Percentiles rank a stretch among this genome's conserved stretches.
Evolutionary conservation across 1,140 invertebrate species (phyloP).

Genomic region (Listronotus oregonensis): DNA sequence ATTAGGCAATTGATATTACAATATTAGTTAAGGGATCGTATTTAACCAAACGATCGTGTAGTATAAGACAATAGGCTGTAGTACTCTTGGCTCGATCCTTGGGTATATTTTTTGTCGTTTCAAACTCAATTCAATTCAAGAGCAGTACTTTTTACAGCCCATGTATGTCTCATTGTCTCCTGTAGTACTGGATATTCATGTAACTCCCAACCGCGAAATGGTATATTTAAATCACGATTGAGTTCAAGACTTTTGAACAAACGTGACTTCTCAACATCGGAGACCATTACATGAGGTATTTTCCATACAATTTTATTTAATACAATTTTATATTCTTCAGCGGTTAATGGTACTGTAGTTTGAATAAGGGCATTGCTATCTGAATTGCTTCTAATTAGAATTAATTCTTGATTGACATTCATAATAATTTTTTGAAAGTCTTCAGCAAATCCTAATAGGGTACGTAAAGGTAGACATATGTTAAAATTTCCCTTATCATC

Average conservation of each 20-base stretch:
- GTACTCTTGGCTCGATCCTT: too few relatives aligned
- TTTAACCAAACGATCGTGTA: conserved; percentile 3
- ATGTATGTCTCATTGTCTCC: conserved; percentile 30
- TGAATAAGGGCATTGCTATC: conserved; percentile 16
- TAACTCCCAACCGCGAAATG: conserved; percentile 47
- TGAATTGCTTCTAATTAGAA: conserved; percentile 8
- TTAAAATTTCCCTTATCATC: conserved; percentile 9
- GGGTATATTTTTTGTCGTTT: not conserved
- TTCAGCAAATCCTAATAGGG: conserved; percentile 16
- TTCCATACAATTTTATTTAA: conserved; percentile 20
- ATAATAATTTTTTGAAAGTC: conserved; percentile 20
- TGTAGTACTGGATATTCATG: conserved; percentile 48
- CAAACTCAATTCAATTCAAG: conserved; percentile 5
- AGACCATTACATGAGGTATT: conserved; percentile 1
- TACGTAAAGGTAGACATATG: conserved; percentile 14
- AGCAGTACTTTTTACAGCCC: conserved; percentile 35
- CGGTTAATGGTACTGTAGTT: not conserved
- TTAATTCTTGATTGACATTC: conserved; percentile 17
- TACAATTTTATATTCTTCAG: conserved; percentile 3
- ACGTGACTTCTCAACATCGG: too few relatives aligned
- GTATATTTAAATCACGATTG: conserved; percentile 37
- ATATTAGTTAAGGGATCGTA: conserved; percentile 4
- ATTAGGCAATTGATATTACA: not conserved
- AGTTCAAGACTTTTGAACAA: conserved; percentile 15
- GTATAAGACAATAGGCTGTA: too few relatives aligned